phyloP scores from a whole-genome alignment of 2,888 invertebrate genomes.

The Oscheius onirici region DNA sequence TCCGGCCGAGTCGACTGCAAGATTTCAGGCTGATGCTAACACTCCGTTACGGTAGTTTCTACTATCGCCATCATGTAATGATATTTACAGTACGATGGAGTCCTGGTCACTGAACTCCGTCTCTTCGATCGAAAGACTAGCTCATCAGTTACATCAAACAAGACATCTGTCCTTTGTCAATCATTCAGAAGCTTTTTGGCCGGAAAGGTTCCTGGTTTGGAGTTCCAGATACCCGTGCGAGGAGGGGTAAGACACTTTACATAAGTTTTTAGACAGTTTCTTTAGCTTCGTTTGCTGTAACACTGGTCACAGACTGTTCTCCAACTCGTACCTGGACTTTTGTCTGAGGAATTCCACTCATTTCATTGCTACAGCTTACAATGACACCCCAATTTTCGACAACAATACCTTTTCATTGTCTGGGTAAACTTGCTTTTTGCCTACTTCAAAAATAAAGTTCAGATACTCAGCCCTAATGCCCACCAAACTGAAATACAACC shows the following conservation, averaged over 20 bases:
- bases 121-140: conserved; percentile 36
- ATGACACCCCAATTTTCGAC: conserved; percentile 70
- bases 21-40: conserved; percentile 55
- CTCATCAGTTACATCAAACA: conserved; percentile 38
- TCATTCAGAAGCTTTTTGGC: conserved; percentile 63
- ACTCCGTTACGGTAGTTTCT: conserved; percentile 38
- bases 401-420: conserved; percentile 64
- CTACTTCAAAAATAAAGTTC: too few species aligned
- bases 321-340: conserved; percentile 49
- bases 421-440: too few species aligned
- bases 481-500: conserved; percentile 60
- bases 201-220: conserved; percentile 66
- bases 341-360: conserved; percentile 64
- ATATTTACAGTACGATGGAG: conserved; percentile 36
- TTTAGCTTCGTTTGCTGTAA: conserved; percentile 53
- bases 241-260: conserved; percentile 36
- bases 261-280: background rate
- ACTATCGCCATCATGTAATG: background rate
- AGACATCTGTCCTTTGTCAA: conserved; percentile 60
- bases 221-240: conserved; percentile 46
- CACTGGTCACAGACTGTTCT: conserved; percentile 43
- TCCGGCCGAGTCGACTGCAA: conserved; percentile 42
- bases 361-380: conserved; percentile 65
- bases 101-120: conserved; percentile 37
- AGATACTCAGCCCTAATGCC: conserved; percentile 67